Evolutionary conservation across 2,113 vertebrate genomes (phyloP).

Genomic region (Tiliqua scincoides): DNA sequence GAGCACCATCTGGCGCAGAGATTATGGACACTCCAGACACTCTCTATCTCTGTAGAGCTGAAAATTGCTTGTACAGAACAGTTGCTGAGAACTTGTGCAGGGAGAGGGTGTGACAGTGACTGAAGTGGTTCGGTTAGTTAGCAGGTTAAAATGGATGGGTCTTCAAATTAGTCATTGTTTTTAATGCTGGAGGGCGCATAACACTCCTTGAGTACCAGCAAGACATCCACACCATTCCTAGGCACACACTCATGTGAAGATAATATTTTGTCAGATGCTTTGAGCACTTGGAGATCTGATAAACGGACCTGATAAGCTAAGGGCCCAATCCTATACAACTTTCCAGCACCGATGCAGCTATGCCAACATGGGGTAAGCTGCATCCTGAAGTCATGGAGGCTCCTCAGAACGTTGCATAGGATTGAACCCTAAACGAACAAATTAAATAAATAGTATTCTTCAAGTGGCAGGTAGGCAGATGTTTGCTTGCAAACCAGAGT

Average conservation of each 20-base stretch:
- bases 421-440: too few species aligned
- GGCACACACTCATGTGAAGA: not conserved
- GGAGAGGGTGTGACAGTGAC: fast-evolving
- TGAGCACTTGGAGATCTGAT: not conserved
- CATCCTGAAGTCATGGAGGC: too few species aligned
- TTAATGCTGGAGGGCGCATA: not conserved
- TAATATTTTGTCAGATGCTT: not conserved
- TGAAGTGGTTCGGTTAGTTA: not conserved
- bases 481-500: too few species aligned
- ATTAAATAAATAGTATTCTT: too few species aligned
- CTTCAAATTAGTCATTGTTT: not conserved
- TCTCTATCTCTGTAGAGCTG: not conserved
- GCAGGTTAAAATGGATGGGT: not conserved
- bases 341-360: too few species aligned
- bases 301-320: not conserved
- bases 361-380: too few species aligned
- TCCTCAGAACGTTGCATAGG: too few species aligned
- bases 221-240: not conserved
- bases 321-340: not conserved
- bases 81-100: not conserved
- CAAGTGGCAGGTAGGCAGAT: too few species aligned
- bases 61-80: not conserved
- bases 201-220: not conserved
- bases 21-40: not conserved
- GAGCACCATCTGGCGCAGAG: not conserved